Base-by-base conservation (phyloP, 2,113 vertebrate species). In the Scolopax mira region DNA sequence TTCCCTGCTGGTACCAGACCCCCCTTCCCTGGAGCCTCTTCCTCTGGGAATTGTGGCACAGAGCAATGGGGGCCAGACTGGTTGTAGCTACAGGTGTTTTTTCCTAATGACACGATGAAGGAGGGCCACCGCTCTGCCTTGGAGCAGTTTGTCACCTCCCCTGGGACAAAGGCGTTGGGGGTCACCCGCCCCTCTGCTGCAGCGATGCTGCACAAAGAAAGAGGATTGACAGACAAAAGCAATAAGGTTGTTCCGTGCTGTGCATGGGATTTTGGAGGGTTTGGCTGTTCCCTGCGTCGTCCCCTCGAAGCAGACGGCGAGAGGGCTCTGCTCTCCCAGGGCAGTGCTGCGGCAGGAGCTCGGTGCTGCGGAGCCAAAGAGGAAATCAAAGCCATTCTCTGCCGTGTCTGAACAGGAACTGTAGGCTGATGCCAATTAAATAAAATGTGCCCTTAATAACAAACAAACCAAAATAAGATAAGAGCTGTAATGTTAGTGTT, bases 361-460 rank as follows among this genome's bases (percentile, higher is more conserved):
- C 23, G 0, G 12, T 79, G 74, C 92, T 83, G 91, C 92, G 70
- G 87, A 82, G 77, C 48, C 74, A 58, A 24, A 54, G 91, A 81
- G 74, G 90, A 93, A 96, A 89, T 62, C 91, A 67, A 62, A 97
- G 52, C 67, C 67, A 0, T 13, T 73, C 78, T 85, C 94, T 86
- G 93, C 89, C 13, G 52, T 11, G 81, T 39, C 94, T 42, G 85
- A 70, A 42, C 88, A 74, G 95, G 87, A 94, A 77, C 79, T 1
- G 18, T 0, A 24, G 85, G 71, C 92, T 8, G 15, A 78, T 81
- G 96, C 89, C 3, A 21, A 28, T 82, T 93, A 86, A 94, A 90
- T 67, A 93, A 93, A 97, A 96, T 51, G 66, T 84, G 95, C 74
- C 28, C 33, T 88, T 94, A 86, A 91, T 94, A 94, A 96, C 95